phyloP scores from a whole-genome alignment of 1,140 invertebrate species.

The Papilio polyxenes region DNA sequence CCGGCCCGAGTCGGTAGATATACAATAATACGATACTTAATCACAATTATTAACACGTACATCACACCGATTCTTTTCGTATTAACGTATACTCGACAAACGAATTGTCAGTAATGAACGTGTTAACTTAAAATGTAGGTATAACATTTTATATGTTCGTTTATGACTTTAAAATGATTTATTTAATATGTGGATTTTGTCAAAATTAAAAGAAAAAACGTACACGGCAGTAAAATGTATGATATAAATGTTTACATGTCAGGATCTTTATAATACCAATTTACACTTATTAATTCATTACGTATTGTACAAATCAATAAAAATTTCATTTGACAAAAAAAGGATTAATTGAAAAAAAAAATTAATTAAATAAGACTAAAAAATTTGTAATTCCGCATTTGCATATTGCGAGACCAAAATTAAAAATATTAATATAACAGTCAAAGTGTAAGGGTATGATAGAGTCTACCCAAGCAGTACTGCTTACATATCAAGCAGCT shows the following conservation, averaged over 20 bases:
- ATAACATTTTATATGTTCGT: not conserved
- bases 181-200: not conserved
- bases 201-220: not conserved
- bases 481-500: not conserved
- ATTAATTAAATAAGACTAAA: not conserved
- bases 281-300: not conserved
- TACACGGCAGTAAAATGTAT: not conserved
- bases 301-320: not conserved
- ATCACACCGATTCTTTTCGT: too few species aligned
- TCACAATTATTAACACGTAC: not conserved
- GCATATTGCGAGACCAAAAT: not conserved
- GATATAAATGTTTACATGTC: not conserved
- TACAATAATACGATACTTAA: not conserved
- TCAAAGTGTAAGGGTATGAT: not conserved
- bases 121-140: not conserved
- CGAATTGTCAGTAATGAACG: not conserved
- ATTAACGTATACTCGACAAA: too few species aligned
- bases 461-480: not conserved
- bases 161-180: not conserved
- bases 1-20: not conserved
- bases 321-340: not conserved
- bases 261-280: not conserved
- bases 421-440: not conserved
- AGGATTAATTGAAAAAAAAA: not conserved
- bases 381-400: slow-evolving; percentile 4